Evolutionary conservation across 1,140 invertebrate genomes (phyloP).

Genomic region (Brachystomella parvula): DNA sequence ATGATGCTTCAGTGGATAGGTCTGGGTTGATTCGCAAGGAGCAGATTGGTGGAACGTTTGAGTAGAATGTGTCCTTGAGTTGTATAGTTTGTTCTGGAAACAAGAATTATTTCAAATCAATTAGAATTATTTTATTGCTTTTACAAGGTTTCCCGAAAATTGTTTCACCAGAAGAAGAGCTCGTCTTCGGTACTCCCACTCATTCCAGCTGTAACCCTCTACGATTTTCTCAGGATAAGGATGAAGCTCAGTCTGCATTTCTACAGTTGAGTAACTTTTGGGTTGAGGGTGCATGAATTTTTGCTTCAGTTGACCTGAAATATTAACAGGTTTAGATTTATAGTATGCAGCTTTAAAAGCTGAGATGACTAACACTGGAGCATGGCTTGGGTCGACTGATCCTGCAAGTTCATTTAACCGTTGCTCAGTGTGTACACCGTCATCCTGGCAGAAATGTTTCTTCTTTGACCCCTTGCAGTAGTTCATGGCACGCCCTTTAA

Average conservation of each 20-base stretch:
- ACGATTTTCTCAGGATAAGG: conserved; percentile 24
- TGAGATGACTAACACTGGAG: background rate
- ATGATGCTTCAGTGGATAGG: conserved; percentile 10
- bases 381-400: too few species aligned
- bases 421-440: too few species aligned
- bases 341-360: background rate
- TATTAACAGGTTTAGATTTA: background rate
- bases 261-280: background rate
- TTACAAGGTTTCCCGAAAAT: too few species aligned
- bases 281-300: background rate
- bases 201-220: conserved; percentile 57
- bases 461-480: too few species aligned
- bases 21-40: conserved; percentile 21
- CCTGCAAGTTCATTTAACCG: too few species aligned
- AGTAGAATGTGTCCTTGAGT: conserved; percentile 51
- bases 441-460: too few species aligned
- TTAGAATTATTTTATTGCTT: conserved; percentile 1
- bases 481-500: too few species aligned
- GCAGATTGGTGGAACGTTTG: conserved; percentile 46
- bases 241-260: conserved; percentile 28
- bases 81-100: conserved; percentile 46
- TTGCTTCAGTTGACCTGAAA: background rate
- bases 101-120: conserved; percentile 1
- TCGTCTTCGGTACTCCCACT: conserved; percentile 63
- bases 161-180: conserved; percentile 58